Base-by-base conservation (phyloP, 1,140 invertebrate species). In the Bombus cullumanus region DNA sequence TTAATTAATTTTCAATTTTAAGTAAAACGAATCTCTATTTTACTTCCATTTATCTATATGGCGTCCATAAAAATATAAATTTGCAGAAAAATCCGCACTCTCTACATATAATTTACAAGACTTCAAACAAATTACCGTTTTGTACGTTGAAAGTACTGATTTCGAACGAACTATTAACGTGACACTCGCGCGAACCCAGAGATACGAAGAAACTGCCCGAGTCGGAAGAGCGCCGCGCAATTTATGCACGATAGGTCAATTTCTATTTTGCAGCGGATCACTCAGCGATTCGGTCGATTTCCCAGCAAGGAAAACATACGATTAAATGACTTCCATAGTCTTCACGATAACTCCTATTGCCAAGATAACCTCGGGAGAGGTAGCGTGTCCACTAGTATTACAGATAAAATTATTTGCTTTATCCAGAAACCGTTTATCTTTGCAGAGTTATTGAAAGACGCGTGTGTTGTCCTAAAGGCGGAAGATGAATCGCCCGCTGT, bases 331-430 rank as follows among this genome's bases (percentile, higher is more conserved):
- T 66, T n/a, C 47, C 10, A 37, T 57, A 47, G 4, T 77, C 53
- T 41, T 37, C 1, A 18, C 59, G 57, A 89, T 90, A 90, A 84
- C 77, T 41, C 73, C 6, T 53, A 69, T 78, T 5, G 6, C 12
- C 0, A 18, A 71, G 57, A 89, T 90, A 90, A 84, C 77, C 53
- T 62, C 6, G 2, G 18, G 39, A 22, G 39, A 28, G 37, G n/a
- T 28, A 76, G 13, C 37, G 28, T 71, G 34, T 69, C 53, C 28
- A 39, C 12, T 77, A 78, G 57, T 71, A 15, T 15, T n/a, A 43
- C 79, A 64, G 87, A 89, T 89, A 89, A 89, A 83, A 81, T 1
- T 76, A 18, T 88, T 81, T 79, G 59, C 64, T 25, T 34, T 72
- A 34, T 80, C 34, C 72, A 18, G 25, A 18, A 66, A 53, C 12